Base-by-base conservation (phyloP, 1,140 invertebrate species). In the Hesperophylax magnus region DNA sequence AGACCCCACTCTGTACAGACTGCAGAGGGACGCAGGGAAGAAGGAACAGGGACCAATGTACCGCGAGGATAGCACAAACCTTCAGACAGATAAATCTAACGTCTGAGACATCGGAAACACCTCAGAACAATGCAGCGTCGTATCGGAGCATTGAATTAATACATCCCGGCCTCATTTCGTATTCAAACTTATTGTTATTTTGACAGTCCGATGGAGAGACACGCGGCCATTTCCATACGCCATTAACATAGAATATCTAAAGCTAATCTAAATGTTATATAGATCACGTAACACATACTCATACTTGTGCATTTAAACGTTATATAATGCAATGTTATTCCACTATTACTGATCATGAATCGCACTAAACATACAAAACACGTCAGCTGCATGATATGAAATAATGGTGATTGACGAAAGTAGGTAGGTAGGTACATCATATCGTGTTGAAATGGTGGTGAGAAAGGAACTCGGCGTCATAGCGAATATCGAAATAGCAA, bases 141-240 rank as follows among this genome's bases (percentile, higher is more conserved):
- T 77, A 67, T 69, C 63, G 20, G 31, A 54, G 17, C 63, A 60
- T 60, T 78, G 77, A 27, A 69, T 78, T 53, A 67, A 78, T 78
- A 78, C 24, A 69, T 78, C 77, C 53, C 31, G 52, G 39, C 27
- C 75, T 69, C 39, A 78, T 78, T 78, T 78, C 47, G 54, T 78
- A 78, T 78, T 67, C 77, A 54, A 22, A 78, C n/a, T 78, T 78
- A 78, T 78, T 56, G 77, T 78, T 78, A 71, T 2, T 69, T 69
- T 69, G 77, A 78, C 63, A 78, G 77, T 34, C 61, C 27, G 52
- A 78, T 39, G 47, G 52, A 22, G 14, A 60, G 77, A 18, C 60
- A 67, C 77, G 77, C 65, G 61, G 31, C 7, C 61, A 78, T 78
- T 78, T 69, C 34, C 31, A 78, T 67, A 27, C 56, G 54, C 20